Evolutionary conservation across 2,797 vertebrate genomes (phyloP), one percentile per base, ranked within the genome.

Genomic region (Hydrophis major): DNA sequence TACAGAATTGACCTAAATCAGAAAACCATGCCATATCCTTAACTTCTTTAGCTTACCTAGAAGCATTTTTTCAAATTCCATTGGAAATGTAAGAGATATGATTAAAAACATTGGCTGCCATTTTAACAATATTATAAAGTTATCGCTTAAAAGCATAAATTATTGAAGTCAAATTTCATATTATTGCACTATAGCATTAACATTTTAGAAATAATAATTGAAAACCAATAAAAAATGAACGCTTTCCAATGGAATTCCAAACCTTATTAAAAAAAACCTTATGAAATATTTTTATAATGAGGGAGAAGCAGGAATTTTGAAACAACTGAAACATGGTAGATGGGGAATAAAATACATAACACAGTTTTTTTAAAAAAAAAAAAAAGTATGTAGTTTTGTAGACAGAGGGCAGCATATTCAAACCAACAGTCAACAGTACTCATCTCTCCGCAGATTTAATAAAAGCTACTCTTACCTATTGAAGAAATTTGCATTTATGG

Each of bases 401-500:
- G 97, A 94, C 96, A 98, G 98, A 96, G 97, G 98, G 98, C 98
- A 98, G 97, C 96, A 97, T 94, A 94, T 91, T 95, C 97, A 97
- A 97, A 94, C 89, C 96, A 96, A 96, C 91, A 60, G 86, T 83
- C 74, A 56, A 0, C 14, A 63, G 42, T 89, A 90, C 32, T n/a
- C 60, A 3, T 5, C n/a, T 93, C 66, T 25, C 63, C 16, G 89
- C n/a, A 1, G 66, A 56, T 47, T 96, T 92, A 93, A 94, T 92
- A 91, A 90, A 59, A 92, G 88, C 93, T 95, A 25, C 32, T 89
- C n/a, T 94, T 94, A 92, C 25, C 59, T 78, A 28, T 56, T 47
- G 27, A 18, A 86, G 16, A 89, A 63, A 86, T 50, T 91, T 8
- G 18, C 86, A 20, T 89, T 89, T 89, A 60, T 63, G 20, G 18